Evolutionary conservation across 2,113 vertebrate species (phyloP).

Genomic region (Brienomyrus brachyistius): DNA sequence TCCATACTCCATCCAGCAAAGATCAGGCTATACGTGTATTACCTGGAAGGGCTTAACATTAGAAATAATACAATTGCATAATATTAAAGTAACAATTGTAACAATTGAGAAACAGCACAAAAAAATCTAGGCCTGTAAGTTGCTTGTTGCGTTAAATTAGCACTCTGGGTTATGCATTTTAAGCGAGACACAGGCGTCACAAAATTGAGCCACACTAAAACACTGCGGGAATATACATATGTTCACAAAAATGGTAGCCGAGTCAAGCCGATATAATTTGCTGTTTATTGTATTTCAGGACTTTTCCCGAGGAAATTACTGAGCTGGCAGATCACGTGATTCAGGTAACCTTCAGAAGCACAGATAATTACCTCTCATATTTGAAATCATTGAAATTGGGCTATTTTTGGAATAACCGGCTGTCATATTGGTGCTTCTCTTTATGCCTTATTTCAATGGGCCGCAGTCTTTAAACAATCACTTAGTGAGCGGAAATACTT

Average conservation of each 20-base stretch:
- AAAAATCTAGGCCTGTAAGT: background rate
- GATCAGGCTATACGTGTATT: background rate
- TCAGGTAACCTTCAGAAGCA: constrained; percentile 12
- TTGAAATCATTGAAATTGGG: constrained; percentile 1
- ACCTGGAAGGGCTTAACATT: background rate
- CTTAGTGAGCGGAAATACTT: background rate
- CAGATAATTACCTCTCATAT: background rate
- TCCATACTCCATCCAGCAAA: background rate
- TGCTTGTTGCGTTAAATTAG: background rate
- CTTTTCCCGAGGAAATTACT: background rate
- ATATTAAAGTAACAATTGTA: background rate
- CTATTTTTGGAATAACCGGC: background rate
- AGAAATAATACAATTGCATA: background rate
- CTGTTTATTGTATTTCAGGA: constrained; percentile 20
- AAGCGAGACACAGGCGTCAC: background rate
- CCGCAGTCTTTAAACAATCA: background rate
- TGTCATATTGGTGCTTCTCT: background rate
- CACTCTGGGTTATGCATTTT: background rate
- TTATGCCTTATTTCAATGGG: background rate
- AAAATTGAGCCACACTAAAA: background rate
- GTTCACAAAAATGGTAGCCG: background rate
- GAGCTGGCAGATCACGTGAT: constrained; percentile 7
- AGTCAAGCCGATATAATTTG: background rate
- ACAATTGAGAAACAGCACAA: background rate
- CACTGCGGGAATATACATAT: background rate